These are phyloP conservation scores for Athalia cordata DNA, from an alignment of 2,888 invertebrate species.

Conservation along the genomic window DNA sequence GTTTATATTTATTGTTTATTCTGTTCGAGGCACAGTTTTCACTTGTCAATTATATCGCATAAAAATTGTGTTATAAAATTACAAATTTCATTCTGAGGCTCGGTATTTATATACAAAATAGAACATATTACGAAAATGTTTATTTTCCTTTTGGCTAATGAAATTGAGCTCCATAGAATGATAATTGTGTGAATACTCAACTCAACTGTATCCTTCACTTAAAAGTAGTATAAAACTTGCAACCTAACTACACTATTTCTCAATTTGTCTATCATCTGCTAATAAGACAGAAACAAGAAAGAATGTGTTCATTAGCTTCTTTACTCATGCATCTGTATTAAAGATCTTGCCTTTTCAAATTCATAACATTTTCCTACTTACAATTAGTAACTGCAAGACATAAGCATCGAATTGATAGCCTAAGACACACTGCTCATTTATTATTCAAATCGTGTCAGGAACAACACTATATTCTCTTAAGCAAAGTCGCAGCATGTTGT, in stretches of 20 bases:
- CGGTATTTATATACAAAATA: slow-evolving; percentile 33
- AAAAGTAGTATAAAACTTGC: slow-evolving; percentile 37
- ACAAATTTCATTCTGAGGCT: slow-evolving; percentile 13
- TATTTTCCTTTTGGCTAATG: background rate
- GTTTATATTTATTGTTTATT: slow-evolving; percentile 17
- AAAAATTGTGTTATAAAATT: slow-evolving; percentile 19
- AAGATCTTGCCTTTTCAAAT: slow-evolving; percentile 24
- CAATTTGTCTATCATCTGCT: slow-evolving; percentile 16
- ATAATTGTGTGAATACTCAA: background rate
- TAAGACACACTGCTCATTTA: slow-evolving; percentile 8
- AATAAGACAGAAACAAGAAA: slow-evolving; percentile 14
- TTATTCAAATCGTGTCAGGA: background rate
- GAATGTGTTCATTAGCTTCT: slow-evolving; percentile 19
- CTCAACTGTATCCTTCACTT: slow-evolving; percentile 23
- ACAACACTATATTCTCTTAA: background rate
- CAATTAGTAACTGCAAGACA: slow-evolving; percentile 31
- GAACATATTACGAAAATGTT: background rate
- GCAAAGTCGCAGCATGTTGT: slow-evolving; percentile 7
- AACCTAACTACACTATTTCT: slow-evolving; percentile 30
- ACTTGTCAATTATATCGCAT: slow-evolving; percentile 4
- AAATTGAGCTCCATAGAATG: slow-evolving; percentile 16
- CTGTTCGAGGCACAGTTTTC: background rate
- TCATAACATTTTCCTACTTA: slow-evolving; percentile 40
- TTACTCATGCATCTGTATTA: slow-evolving; percentile 21
- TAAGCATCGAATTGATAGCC: slow-evolving; percentile 6